Conservation (phyloP, 2,797 vertebrate genomes). For the Xyrichtys novacula region DNA sequence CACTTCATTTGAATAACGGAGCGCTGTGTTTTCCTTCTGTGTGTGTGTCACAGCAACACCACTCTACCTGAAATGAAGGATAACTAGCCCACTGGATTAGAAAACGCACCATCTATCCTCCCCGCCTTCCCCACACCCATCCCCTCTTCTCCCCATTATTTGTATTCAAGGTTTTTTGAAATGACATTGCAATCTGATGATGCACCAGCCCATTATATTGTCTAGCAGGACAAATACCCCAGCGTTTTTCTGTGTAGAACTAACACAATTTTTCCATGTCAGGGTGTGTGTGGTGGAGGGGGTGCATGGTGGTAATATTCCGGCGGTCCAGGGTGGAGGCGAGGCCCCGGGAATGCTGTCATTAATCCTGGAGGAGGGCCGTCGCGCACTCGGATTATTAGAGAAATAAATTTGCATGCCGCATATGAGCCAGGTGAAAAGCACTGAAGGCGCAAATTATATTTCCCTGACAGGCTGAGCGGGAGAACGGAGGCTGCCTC, state of each 20-base stretch:
- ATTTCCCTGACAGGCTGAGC: conserved; percentile 80
- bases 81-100: conserved; percentile 96
- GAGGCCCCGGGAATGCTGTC: conserved; percentile 96
- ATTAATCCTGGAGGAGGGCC: conserved; percentile 99
- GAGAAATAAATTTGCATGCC: conserved; percentile 99
- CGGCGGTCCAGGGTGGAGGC: conserved; percentile 89
- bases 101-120: conserved; percentile 93
- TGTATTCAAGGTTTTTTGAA: conserved; percentile 99
- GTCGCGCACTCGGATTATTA: conserved; percentile 99
- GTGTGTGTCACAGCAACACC: conserved; percentile 76
- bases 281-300: conserved; percentile 60
- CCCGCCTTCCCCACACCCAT: conserved; percentile 45
- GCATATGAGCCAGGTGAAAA: conserved; percentile 99
- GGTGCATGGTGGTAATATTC: conserved; percentile 90
- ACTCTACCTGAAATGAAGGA: conserved; percentile 90
- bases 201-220: conserved; percentile 99
- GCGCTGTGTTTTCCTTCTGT: conserved; percentile 70
- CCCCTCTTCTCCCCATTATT: conserved; percentile 89
- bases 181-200: conserved; percentile 99
- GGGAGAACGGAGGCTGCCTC: conserved; percentile 68
- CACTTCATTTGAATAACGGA: conserved; percentile 87
- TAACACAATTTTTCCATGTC: conserved; percentile 99
- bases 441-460: conserved; percentile 94
- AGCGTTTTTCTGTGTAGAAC: conserved; percentile 99
- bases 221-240: conserved; percentile 99